phyloP scores from a whole-genome alignment of 92 coral and sea anemone genomes.

The Porites divaricata region DNA sequence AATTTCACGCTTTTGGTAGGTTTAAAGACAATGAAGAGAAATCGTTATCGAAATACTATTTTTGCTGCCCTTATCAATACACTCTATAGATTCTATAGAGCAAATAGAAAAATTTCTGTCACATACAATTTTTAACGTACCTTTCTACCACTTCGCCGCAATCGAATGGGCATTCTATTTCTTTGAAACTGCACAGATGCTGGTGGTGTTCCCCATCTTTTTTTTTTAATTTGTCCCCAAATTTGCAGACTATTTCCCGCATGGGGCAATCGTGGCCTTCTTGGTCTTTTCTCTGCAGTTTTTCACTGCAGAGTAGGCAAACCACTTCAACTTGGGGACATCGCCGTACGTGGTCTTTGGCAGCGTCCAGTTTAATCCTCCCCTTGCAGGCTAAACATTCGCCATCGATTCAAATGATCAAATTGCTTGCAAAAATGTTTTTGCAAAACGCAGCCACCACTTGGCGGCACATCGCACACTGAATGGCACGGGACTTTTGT shows the following conservation, averaged over 20 bases:
- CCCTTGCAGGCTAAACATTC: slow-evolving; percentile 9
- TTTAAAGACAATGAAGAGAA: no score
- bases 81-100: background rate
- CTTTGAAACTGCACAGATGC: background rate
- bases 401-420: background rate
- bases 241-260: background rate
- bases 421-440: background rate
- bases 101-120: background rate
- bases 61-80: background rate
- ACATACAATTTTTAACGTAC: background rate
- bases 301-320: background rate
- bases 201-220: background rate
- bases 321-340: background rate
- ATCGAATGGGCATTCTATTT: slow-evolving; percentile 2
- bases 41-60: background rate
- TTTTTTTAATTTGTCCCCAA: background rate
- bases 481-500: background rate
- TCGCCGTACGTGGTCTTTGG: background rate
- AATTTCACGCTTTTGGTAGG: no score
- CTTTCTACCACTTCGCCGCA: slow-evolving; percentile 15
- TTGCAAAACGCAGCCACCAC: background rate
- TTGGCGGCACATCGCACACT: slow-evolving; percentile 13
- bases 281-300: background rate
- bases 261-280: background rate
- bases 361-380: background rate